These are phyloP conservation scores for Parazoanthus atlanticus DNA, from an alignment of 92 coral and sea anemone species.

Conservation along the genomic window DNA sequence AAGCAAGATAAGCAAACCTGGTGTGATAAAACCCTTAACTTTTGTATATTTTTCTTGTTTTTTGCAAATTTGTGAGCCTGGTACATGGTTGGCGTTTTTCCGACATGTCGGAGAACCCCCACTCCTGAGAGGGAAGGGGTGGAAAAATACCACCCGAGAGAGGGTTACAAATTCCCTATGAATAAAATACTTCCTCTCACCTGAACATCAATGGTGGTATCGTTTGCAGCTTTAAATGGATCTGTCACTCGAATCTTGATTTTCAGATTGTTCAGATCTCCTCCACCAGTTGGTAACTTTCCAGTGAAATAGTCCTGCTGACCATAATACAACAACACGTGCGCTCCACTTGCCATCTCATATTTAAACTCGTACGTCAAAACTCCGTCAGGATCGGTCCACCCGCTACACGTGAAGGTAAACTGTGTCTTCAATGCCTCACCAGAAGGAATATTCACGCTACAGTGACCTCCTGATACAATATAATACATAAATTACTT, in stretches of 20 bases:
- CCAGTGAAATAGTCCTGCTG: slow-evolving; percentile 4
- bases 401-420: slow-evolving; percentile 57
- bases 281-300: slow-evolving; percentile 63
- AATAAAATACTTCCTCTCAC: slow-evolving; percentile 14
- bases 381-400: slow-evolving; percentile 68
- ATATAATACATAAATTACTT: too few relatives aligned
- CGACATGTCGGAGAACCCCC: too few relatives aligned
- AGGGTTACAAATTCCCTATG: background rate
- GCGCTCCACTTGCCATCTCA: slow-evolving; percentile 44
- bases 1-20: too few relatives aligned
- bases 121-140: too few relatives aligned
- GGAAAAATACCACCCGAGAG: too few relatives aligned
- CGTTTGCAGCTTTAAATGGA: slow-evolving; percentile 53
- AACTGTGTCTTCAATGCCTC: slow-evolving; percentile 62
- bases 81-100: too few relatives aligned
- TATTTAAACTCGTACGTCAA: slow-evolving; percentile 62
- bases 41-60: too few relatives aligned
- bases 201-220: slow-evolving; percentile 57
- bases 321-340: slow-evolving; percentile 55
- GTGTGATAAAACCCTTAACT: too few relatives aligned
- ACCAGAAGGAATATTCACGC: slow-evolving; percentile 53
- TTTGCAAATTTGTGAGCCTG: too few relatives aligned
- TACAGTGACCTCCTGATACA: slow-evolving; percentile 51
- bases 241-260: slow-evolving; percentile 63
- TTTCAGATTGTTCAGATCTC: slow-evolving; percentile 29